Evolutionary conservation across 2,797 vertebrate genomes (phyloP), one percentile per base, ranked within the genome.

Genomic region (Bovichtus diacanthus): DNA sequence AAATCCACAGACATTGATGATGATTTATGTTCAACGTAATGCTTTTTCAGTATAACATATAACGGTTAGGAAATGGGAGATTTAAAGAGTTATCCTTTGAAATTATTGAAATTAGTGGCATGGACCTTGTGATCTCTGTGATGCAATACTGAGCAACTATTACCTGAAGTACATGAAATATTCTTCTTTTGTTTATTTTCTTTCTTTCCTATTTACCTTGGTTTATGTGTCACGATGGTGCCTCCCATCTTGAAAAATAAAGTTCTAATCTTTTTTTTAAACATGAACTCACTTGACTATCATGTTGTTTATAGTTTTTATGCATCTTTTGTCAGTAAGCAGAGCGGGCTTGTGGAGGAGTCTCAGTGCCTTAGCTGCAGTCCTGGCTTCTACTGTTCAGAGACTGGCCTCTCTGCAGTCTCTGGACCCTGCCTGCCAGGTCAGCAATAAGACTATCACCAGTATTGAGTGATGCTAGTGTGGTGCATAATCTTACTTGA

Each of bases 361-460:
- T 88, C 86, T 36, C 93, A 95, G 85, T 96, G 96, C 86, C 91
- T 63, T 9, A 85, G 70, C 73, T 96, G 96, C 80, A 85, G 56
- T 29, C 88, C 94, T 21, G 96, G 96, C 9, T 95, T 88, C 86
- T 95, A 93, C 88, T 96, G 96, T 59, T 92, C 94, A 80, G 87
- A 94, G 70, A 74, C 85, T 0, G 95, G 95, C 43, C 91, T 95
- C 44, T 90, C 85, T 25, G 63, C 82, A 8, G 93, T 94, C 19
- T 95, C 93, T 16, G 95, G 95, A 25, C 87, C 89, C 21, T 96
- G 95, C 66, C 81, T 94, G 70, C 81, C 94, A 87, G 96, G 96
- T 96, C 75, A 84, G 71, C 58, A 27, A 61, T 43, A 18, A 51
- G 10, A 21, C 6, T 39, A 34, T 6, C 34, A n/a, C n/a, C n/a